Evolutionary conservation across 1,140 invertebrate species (phyloP).

Genomic region (Formica selysi): DNA sequence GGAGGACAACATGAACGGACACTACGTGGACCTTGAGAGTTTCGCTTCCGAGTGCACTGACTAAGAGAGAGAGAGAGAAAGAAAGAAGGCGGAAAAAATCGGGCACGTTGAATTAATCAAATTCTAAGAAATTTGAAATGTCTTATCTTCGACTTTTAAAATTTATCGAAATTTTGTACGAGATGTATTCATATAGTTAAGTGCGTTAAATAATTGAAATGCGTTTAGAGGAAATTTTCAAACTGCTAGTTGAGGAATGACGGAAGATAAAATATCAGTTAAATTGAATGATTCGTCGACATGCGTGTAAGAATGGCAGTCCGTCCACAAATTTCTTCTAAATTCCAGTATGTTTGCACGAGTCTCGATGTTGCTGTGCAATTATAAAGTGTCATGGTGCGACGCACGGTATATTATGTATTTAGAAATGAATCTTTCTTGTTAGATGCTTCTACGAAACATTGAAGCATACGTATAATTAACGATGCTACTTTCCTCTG

Average conservation of each 20-base stretch:
- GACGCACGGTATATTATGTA: not conserved
- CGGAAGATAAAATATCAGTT: not conserved
- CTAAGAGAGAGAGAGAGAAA: constrained; percentile 64
- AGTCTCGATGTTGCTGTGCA: not conserved
- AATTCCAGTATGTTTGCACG: not conserved
- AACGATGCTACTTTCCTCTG: constrained; percentile 3
- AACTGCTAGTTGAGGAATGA: not conserved
- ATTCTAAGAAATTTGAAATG: not conserved
- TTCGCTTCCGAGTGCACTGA: constrained; percentile 91
- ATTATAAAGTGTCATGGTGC: not conserved
- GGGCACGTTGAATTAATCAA: not conserved
- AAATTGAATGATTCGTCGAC: not conserved
- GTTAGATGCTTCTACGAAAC: constrained; percentile 9
- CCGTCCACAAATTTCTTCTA: constrained; percentile 20
- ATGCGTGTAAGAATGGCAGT: not conserved
- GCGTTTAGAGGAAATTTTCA: not conserved
- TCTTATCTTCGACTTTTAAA: not conserved
- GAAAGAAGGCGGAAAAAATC: not conserved
- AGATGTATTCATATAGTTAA: not conserved
- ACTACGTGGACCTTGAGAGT: constrained; percentile 92
- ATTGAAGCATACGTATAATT: not conserved
- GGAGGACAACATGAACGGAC: constrained; percentile 90
- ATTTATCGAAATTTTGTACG: not conserved
- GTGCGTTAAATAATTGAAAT: not conserved
- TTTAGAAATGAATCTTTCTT: constrained; percentile 1